These are phyloP conservation scores for Acanthochromis polyacanthus DNA, from an alignment of 2,113 vertebrate genomes.

Conservation along the genomic window DNA sequence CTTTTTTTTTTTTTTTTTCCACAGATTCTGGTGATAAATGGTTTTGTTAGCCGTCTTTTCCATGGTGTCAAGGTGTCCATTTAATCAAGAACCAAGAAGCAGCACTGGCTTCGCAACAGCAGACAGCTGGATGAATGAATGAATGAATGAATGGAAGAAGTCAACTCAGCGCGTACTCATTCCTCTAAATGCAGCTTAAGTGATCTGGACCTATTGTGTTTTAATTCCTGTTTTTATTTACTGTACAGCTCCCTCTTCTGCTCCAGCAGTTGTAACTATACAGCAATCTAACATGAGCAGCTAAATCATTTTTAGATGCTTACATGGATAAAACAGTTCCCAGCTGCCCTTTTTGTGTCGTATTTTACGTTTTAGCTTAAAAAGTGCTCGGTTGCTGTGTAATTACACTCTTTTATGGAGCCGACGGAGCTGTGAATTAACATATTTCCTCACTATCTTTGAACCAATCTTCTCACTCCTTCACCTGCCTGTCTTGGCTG, in stretches of 20 bases:
- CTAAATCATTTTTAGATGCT: no score
- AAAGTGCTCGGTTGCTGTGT: not conserved
- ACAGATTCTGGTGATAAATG: no score
- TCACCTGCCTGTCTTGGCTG: not conserved
- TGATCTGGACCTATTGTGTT: constrained; percentile 62
- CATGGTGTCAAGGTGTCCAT: constrained; percentile 19
- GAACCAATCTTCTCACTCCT: not conserved
- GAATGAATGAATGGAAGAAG: constrained; percentile 42
- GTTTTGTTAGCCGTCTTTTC: no score
- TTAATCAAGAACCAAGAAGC: constrained; percentile 10
- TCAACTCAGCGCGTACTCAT: constrained; percentile 10
- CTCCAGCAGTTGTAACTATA: constrained; percentile 16
- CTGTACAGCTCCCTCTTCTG: constrained; percentile 14
- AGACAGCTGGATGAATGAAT: constrained; percentile 57
- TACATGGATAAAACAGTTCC: no score
- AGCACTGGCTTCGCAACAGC: constrained; percentile 17
- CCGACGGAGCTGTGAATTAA: not conserved
- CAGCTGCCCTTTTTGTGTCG: no score
- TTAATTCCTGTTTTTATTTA: constrained; percentile 32
- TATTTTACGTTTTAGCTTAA: no score
- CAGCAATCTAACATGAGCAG: not conserved
- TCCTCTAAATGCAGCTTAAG: constrained; percentile 39
- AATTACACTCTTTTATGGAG: not conserved
- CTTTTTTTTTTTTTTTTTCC: no score
- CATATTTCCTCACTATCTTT: not conserved